Base-by-base conservation (phyloP, 1,140 invertebrate species). In the Parasteatoda tepidariorum region DNA sequence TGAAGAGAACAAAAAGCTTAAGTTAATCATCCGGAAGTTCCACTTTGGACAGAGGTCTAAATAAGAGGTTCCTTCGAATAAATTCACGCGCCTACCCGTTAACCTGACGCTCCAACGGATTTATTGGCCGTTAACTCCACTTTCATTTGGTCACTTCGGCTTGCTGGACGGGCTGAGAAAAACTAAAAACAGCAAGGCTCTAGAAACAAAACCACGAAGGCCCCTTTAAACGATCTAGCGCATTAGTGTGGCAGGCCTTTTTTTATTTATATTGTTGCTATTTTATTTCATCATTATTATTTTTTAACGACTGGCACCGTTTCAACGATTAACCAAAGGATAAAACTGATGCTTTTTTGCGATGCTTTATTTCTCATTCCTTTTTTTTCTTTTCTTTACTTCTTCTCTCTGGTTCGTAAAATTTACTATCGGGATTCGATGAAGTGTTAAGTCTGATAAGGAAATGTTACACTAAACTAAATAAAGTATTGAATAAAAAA, bases 51-150 rank as follows among this genome's bases (percentile, higher is more conserved):
- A 41, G 57, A 38, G 41, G 24, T 62, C 62, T 78, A 78, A 78
- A 78, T 78, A 78, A 78, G 74, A 78, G 74, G 74, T 78, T 78
- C 74, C 38, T 30, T 78, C 61, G 74, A 78, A 78, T 78, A 78
- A 78, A 78, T 78, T 78, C 74, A 66, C 74, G 74, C 74, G 61
- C 61, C 61, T 41, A 15, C 62, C 57, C 74, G 74, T 78, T 78
- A 78, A 78, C 59, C 61, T 66, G 74, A 64, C 74, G 74, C 30
- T 66, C 61, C 57, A 48, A 31, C 34, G 74, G 74, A 78, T 78
- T 78, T 78, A 78, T 78, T 64, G 74, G 61, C 62, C 74, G 74
- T 78, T 78, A 78, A 78, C 61, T 78, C 74, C 55, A 24, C 54
- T 61, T 75, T 61, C 73, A 75, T 75, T 75, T 38, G 59, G 55